Percentiles rank a stretch among this genome's conserved stretches.
These are phyloP conservation scores for Cosmia pyralina DNA, from an alignment of 2,888 invertebrate genomes.

Conservation along the genomic window DNA sequence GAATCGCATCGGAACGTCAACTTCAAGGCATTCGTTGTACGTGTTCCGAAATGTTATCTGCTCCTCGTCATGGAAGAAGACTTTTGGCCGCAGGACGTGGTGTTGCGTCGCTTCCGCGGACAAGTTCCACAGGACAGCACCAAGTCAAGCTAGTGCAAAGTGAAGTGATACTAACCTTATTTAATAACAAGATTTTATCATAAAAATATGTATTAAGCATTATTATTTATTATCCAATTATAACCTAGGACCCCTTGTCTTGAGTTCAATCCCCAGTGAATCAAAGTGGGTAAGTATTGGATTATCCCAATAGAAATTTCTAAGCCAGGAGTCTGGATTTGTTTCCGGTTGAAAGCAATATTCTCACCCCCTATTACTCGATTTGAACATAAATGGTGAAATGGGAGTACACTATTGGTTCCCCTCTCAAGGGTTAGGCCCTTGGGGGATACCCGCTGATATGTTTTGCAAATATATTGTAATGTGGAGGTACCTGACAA, in stretches of 20 bases:
- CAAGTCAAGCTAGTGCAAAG: too few species aligned
- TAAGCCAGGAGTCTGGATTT: neutral
- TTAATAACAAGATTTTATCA: too few species aligned
- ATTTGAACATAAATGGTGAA: neutral
- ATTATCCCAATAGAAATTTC: neutral
- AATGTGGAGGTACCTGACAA: constrained; percentile 79
- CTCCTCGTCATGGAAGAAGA: too few species aligned
- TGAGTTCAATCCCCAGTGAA: neutral
- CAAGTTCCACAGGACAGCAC: too few species aligned
- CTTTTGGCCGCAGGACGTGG: too few species aligned
- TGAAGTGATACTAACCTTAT: too few species aligned
- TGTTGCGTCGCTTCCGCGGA: too few species aligned
- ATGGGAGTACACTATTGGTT: neutral
- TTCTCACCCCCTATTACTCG: neutral
- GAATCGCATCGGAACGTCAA: too few species aligned
- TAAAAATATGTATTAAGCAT: too few species aligned
- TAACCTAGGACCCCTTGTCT: neutral
- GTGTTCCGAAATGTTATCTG: too few species aligned
- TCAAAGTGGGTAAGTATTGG: neutral
- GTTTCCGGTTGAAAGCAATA: neutral
- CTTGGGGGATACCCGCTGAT: neutral
- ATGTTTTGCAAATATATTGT: neutral
- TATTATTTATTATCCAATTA: neutral
- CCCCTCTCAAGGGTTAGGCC: neutral
- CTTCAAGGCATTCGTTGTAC: too few species aligned